Percentiles rank a stretch among this genome's conserved stretches.
These are phyloP conservation scores for Heteromyza rotundicornis DNA, from an alignment of 2,888 invertebrate species.

Conservation along the genomic window DNA sequence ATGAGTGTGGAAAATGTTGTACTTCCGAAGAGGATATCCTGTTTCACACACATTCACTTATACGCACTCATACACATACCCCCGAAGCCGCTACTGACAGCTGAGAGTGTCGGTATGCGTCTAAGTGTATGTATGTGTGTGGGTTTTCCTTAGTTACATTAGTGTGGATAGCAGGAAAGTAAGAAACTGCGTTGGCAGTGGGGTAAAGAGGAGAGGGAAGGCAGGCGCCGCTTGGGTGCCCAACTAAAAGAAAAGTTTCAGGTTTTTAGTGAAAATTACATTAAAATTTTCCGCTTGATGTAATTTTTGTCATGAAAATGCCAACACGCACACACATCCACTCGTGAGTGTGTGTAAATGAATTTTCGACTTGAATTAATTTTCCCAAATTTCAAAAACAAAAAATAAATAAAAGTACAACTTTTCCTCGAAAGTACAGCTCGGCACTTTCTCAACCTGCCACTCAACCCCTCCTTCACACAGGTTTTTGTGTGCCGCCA, in stretches of 20 bases:
- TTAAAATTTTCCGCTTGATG: constrained; percentile 60
- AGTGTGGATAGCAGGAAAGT: too few species aligned
- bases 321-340: constrained; percentile 20
- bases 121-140: too few species aligned
- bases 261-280: constrained; percentile 61
- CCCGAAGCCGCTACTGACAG: too few species aligned
- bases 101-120: too few species aligned
- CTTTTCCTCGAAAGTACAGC: constrained; percentile 5
- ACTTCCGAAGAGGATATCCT: constrained; percentile 58
- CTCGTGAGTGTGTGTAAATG: constrained; percentile 43
- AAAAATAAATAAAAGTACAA: constrained; percentile 25
- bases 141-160: too few species aligned
- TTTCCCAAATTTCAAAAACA: constrained; percentile 42
- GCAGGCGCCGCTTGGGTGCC: background rate
- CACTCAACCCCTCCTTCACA: background rate
- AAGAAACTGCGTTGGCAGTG: too few species aligned
- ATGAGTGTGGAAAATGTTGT: constrained; percentile 53
- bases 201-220: too few species aligned
- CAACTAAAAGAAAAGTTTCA: constrained; percentile 37
- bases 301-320: constrained; percentile 56
- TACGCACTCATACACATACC: too few species aligned
- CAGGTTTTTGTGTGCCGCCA: background rate
- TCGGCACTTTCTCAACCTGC: background rate
- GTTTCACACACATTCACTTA: constrained; percentile 42
- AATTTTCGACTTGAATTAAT: constrained; percentile 52